Evolutionary conservation across 2,888 invertebrate genomes (phyloP), one percentile per base, ranked within the genome.

Genomic region (Chrysolina haemoptera): DNA sequence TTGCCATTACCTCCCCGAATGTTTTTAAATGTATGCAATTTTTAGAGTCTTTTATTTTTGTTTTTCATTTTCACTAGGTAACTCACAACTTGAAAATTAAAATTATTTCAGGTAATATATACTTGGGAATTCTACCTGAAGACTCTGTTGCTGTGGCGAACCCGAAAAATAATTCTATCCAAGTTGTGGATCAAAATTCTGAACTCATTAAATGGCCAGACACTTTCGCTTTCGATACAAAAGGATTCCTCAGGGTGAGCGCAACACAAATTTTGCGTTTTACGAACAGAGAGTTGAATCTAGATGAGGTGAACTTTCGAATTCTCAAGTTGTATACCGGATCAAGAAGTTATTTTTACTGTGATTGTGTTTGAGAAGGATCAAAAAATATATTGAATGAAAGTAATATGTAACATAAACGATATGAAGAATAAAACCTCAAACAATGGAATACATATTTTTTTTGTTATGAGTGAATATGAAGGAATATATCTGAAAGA

Each of bases 61-160:
- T 35, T 35, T 3, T 35, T 35, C 8, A 35, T 6, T 35, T 35
- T 8, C 8, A 8, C 35, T 6, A n/a, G n/a, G n/a, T n/a, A 8
- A 35, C 35, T 35, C 35, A 6, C 35, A 8, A 35, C 3, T 35
- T 8, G 35, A 35, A 35, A 8, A 35, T 35, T 0, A 35, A 8
- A 6, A 48, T 16, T 9, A 20, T 53, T 53, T 10, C 2, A 59
- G 59, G 59, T n/a, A 85, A 90, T 14, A 89, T 94, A 40, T 93
- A 92, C 86, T 93, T 90, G 84, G 93, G 93, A 48, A 88, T 93
- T 43, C 86, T 93, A 68, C 91, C 91, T 75, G 91, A 92, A 83
- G 92, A 93, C 76, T 91, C 92, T n/a, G 90, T 94, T 69, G 91
- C 91, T 35, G 91, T 90, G 87, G 93, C 93, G 92, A 92, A 93